phyloP scores from a whole-genome alignment of 1,140 invertebrate genomes.

The Drosophila kohkoa region DNA sequence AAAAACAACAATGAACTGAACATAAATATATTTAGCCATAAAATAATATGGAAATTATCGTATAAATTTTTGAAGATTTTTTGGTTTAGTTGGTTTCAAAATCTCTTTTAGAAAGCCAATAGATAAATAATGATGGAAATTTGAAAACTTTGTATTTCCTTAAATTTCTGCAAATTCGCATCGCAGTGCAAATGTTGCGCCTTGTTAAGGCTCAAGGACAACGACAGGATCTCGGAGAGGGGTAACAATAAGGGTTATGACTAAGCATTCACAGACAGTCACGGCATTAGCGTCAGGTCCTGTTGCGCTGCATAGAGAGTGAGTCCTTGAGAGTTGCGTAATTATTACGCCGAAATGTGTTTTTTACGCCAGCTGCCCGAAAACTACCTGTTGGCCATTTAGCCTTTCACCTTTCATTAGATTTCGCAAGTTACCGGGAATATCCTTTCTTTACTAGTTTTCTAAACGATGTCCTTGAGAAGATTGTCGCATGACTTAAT shows the following conservation, averaged over 20 bases:
- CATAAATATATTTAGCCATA: too few relatives aligned
- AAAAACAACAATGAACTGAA: too few relatives aligned
- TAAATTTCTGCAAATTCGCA: neutral
- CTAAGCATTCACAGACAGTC: conserved; percentile 43
- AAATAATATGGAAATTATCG: too few relatives aligned
- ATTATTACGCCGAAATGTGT: conserved; percentile 52
- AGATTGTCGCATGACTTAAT: conserved; percentile 45
- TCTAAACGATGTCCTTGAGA: conserved; percentile 53
- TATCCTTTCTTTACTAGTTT: conserved; percentile 67
- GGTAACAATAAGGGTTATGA: conserved; percentile 63
- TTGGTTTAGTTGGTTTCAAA: too few relatives aligned
- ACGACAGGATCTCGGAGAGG: conserved; percentile 4
- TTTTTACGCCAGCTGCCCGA: conserved; percentile 65
- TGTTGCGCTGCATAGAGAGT: conserved; percentile 21
- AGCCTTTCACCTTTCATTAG: conserved; percentile 16
- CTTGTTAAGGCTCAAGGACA: conserved; percentile 49
- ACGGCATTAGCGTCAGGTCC: conserved; percentile 55
- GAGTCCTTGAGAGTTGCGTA: conserved; percentile 68
- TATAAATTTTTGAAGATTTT: too few relatives aligned
- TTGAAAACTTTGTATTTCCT: too few relatives aligned
- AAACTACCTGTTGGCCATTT: conserved; percentile 65
- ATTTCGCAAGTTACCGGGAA: conserved; percentile 29
- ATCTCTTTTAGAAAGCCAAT: too few relatives aligned
- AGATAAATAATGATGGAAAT: too few relatives aligned
- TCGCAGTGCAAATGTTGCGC: neutral